A percentile compares a stretch with the other conserved stretches of the same genome.
These are phyloP conservation scores for Alosa sapidissima DNA, from an alignment of 2,797 vertebrate species.

Conservation along the genomic window DNA sequence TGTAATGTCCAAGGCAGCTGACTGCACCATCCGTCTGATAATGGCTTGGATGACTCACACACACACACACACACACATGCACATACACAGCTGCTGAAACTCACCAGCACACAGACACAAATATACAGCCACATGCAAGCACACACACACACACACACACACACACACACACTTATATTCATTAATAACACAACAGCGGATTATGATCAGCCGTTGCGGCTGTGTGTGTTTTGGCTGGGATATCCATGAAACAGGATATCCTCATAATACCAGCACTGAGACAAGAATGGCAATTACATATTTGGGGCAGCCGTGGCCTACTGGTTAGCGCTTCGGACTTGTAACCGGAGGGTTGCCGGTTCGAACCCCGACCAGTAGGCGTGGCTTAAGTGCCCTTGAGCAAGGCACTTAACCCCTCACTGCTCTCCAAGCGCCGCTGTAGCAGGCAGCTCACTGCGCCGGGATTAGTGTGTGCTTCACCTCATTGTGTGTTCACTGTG, in stretches of 20 bases:
- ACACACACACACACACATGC: not conserved
- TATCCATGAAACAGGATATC: not conserved
- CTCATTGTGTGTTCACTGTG: too few species aligned
- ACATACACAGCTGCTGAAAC: not conserved
- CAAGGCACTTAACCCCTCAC: too few species aligned
- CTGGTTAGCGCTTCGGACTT: too few species aligned
- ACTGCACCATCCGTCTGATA: not conserved
- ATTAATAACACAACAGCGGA: not conserved
- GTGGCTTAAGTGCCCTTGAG: too few species aligned
- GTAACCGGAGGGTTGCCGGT: too few species aligned
- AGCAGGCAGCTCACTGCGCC: too few species aligned
- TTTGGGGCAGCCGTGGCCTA: too few species aligned
- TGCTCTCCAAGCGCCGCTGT: too few species aligned
- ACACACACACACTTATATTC: not conserved
- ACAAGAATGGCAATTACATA: not conserved
- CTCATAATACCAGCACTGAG: not conserved
- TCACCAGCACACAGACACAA: conserved; percentile 36
- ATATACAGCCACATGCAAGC: not conserved
- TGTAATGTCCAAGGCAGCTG: too few species aligned
- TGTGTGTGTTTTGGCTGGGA: not conserved
- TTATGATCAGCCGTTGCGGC: not conserved
- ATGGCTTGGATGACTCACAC: not conserved
- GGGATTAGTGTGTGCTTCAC: too few species aligned
- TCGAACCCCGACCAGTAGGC: too few species aligned
- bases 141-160: not conserved